Evolutionary conservation across 2,888 invertebrate genomes (phyloP), one percentile per base, ranked within the genome.

Genomic region (Brachynemurus nebulosus): DNA sequence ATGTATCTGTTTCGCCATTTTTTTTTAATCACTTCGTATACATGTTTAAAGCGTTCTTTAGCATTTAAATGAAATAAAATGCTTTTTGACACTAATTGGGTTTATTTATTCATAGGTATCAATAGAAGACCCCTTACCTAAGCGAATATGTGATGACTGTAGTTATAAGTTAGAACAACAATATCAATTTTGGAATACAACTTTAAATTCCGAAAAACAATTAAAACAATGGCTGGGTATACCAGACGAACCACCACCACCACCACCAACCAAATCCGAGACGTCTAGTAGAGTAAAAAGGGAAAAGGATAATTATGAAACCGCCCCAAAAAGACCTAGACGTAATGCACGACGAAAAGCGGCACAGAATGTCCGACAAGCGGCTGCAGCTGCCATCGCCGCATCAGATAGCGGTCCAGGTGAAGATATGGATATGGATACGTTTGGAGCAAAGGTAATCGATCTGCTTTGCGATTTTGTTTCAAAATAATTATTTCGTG

Each of bases 131-230:
- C 70, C 69, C 56, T 66, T 81, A 55, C 80, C 81, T 42, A 78
- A 80, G 63, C 78, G 74, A 60, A 76, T 81, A 54, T 81, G 81
- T 59, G 75, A 79, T 60, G 74, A 71, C 51, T 81, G 81, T 61
- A 74, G 75, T 60, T 75, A 73, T 59, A 80, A 79, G 68, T 70
- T 81, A 57, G 80, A 80, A 56, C 72, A 77, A 60, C 68, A 77
- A 54, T 80, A 80, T 61, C 74, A 78, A 60, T 81, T 81, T 62
- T 79, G 78, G 66, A 80, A 77, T 57, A 76, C 75, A 54, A 72
- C 77, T 41, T 72, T 74, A 8, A 78, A 73, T 61, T 72, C 77
- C 30, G 80, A 80, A 55, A 74, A 76, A 52, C 63, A 64, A 48
- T 52, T 66, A 44, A 47, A 61, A 46, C 51, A 57, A 52, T 65